Base-by-base conservation (phyloP, 2,113 vertebrate genomes). In the Malurus cyaneus region DNA sequence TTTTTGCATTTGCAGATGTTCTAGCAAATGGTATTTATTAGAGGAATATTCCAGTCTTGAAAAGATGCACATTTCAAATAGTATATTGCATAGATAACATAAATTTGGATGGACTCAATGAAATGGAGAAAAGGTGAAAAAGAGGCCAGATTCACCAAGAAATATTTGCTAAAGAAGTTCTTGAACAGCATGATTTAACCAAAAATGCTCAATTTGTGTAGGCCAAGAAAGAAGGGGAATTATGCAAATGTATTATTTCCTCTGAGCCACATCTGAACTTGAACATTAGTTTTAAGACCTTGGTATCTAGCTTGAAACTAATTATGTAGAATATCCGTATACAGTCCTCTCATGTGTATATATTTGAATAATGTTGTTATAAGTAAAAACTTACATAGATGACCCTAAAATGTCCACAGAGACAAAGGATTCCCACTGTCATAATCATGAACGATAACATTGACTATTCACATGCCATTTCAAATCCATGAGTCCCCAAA, bases 1-100 rank as follows among this genome's bases (percentile, higher is more conserved):
- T 74, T 94, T 93, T 79, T 65, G 54, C 46, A 76, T 91, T 76
- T 89, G 70, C 86, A 93, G 92, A 89, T 96, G 84, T 92, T 87
- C 66, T 72, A 89, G 77, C 32, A 92, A 92, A 94, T 67, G 12
- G 24, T 34, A 91, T 88, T 93, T 94, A 93, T 86, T 82, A 93
- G 65, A 88, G 53, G 53, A 93, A 84, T 79, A 71, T 87, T 95
- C 46, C 57, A 72, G 16, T 53, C 28, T 65, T 87, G 44, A 88
- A 90, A 88, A 93, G 44, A 93, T 50, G 36, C 23, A 85, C 36
- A 79, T 92, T 87, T 87, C 61, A 89, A 93, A 92, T 36, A 11
- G 15, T 41, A 42, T 78, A 76, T 74, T 81, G 36, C 66, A 86
- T 18, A 87, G 44, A 87, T 64, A 88, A 92, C 54, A 46, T 21